A percentile compares a stretch with the other conserved stretches of the same genome.
These are phyloP conservation scores for Eristalis pertinax DNA, from an alignment of 2,888 invertebrate species.

Conservation along the genomic window DNA sequence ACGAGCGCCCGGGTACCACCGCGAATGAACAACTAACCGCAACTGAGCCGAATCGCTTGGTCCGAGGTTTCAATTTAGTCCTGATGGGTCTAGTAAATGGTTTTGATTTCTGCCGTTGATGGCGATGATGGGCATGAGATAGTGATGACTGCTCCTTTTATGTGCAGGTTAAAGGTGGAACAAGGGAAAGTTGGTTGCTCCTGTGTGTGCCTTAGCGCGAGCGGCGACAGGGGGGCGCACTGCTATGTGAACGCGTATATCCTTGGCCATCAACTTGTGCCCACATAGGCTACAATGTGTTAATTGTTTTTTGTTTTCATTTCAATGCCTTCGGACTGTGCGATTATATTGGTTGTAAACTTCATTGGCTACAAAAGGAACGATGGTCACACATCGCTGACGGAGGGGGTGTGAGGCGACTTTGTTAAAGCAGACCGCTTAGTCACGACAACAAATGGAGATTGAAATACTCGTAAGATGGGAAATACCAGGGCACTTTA, in stretches of 20 bases:
- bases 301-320: slow-evolving; percentile 51
- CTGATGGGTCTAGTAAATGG: slow-evolving; percentile 62
- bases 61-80: slow-evolving; percentile 46
- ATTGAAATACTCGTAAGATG: background rate
- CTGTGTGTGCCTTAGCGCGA: slow-evolving; percentile 30
- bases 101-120: slow-evolving; percentile 63
- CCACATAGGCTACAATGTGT: slow-evolving; percentile 46
- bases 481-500: background rate
- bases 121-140: slow-evolving; percentile 61
- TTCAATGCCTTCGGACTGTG: slow-evolving; percentile 21
- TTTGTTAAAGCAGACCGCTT: slow-evolving; percentile 40
- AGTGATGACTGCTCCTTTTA: slow-evolving; percentile 68
- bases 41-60: slow-evolving; percentile 51
- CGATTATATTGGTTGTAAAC: slow-evolving; percentile 40
- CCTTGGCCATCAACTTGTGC: slow-evolving; percentile 69
- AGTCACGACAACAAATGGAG: slow-evolving; percentile 35
- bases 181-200: slow-evolving; percentile 45
- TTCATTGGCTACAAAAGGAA: slow-evolving; percentile 40
- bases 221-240: slow-evolving; percentile 6
- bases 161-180: slow-evolving; percentile 25
- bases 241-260: slow-evolving; percentile 22
- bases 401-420: slow-evolving; percentile 13
- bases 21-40: slow-evolving; percentile 54
- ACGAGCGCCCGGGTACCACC: slow-evolving; percentile 28
- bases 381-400: slow-evolving; percentile 3